phyloP scores from a whole-genome alignment of 2,113 vertebrate genomes.

The Trichechus manatus region DNA sequence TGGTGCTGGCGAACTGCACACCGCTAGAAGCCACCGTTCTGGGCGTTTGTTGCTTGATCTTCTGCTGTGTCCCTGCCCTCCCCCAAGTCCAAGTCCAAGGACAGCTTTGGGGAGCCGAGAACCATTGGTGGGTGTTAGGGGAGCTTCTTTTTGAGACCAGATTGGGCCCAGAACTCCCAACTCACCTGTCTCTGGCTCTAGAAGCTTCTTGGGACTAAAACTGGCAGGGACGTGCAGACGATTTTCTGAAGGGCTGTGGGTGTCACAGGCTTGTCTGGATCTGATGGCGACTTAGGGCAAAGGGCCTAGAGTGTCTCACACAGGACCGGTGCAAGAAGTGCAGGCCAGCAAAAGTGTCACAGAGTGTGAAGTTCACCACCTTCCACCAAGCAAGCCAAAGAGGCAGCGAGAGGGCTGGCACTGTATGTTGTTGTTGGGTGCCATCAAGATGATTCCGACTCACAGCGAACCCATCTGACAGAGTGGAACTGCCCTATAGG shows the following conservation, averaged over 20 bases:
- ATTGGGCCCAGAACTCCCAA: neutral
- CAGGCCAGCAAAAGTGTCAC: neutral
- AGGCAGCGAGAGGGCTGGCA: neutral
- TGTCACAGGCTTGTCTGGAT: neutral
- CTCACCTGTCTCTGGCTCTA: neutral
- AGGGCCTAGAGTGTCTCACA: neutral
- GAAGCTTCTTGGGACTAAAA: neutral
- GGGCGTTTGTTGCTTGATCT: neutral
- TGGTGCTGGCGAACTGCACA: neutral
- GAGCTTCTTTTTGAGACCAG: neutral
- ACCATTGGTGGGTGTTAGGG: neutral
- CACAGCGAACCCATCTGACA: no score
- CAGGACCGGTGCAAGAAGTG: neutral
- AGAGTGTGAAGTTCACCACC: accelerated
- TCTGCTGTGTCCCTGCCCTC: neutral
- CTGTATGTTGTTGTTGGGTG: neutral
- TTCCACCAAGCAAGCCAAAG: neutral
- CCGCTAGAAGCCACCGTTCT: neutral
- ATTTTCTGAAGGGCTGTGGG: neutral
- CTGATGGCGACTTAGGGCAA: neutral
- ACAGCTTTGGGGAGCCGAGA: neutral
- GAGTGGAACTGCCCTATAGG: no score
- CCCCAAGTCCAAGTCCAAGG: neutral
- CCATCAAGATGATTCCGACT: no score
- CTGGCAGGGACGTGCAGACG: neutral